Conservation (phyloP, 2,113 vertebrate genomes). For the Tychaedon coryphoeus region DNA sequence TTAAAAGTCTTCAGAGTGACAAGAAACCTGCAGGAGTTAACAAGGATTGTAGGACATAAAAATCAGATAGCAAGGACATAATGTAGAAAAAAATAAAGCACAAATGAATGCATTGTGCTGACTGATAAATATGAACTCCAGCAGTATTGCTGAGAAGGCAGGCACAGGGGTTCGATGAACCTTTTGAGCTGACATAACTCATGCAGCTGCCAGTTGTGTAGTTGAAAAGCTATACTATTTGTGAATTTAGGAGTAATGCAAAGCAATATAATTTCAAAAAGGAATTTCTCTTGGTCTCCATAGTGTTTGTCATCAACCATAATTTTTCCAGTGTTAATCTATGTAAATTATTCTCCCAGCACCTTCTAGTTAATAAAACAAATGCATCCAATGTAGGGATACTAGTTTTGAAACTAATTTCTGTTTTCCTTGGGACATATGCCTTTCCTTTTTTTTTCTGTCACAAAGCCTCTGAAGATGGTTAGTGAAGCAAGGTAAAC, state of each 20-base stretch:
- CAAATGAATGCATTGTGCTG: background rate
- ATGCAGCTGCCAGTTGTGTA: background rate
- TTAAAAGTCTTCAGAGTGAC: background rate
- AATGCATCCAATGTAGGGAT: background rate
- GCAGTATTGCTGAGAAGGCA: conserved; percentile 11
- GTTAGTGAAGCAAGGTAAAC: background rate
- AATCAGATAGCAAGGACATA: background rate
- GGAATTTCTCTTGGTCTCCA: background rate
- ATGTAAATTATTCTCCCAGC: background rate
- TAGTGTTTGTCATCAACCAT: background rate
- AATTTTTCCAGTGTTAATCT: background rate
- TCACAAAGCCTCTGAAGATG: background rate
- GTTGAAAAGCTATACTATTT: background rate
- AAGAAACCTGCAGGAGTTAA: background rate
- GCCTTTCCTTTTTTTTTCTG: background rate
- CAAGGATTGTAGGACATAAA: background rate
- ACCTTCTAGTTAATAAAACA: background rate
- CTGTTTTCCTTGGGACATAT: background rate
- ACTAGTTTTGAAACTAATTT: background rate
- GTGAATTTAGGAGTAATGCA: background rate
- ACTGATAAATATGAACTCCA: background rate
- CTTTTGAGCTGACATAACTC: conserved; percentile 14
- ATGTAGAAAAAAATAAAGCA: background rate
- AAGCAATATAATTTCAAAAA: background rate
- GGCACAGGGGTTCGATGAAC: background rate